Evolutionary conservation across 1,140 invertebrate genomes (phyloP), one percentile per base, ranked within the genome.

Genomic region (Drosophila melanogaster): DNA sequence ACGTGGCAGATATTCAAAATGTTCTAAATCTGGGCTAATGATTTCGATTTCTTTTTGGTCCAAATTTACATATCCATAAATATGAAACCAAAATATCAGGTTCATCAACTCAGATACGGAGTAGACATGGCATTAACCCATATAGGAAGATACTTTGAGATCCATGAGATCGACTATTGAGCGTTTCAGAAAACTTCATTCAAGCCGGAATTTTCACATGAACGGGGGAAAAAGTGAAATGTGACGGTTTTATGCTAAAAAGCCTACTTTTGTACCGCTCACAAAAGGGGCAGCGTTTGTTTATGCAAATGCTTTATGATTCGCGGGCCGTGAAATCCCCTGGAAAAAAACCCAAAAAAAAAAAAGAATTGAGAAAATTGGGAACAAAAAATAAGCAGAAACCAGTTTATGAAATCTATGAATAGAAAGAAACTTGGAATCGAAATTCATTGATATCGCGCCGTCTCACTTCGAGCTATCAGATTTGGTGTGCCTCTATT

Each of bases 281-380:
- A 78, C 74, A 85, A 87, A 87, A 78, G 67, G 30, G 47, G 37
- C 38, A 40, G 64, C 65, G 77, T 64, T 86, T 86, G 73, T 70
- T 54, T 66, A 86, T 87, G 81, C 81, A 87, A 86, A 86, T 86
- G 79, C 24, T 84, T 79, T 75, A 83, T 79, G 79, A 83, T 74
- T 74, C 67, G 49, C 69, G 46, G 75, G 17, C 64, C 54, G 47
- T 67, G 64, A 67, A 65, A 65, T 65, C n/a, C 58, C 17, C 26
- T 30, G 35, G 44, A 53, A 41, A 50, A 56, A 70, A 33, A 22
- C 10, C 0, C 37, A 62, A 55, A 62, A 55, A 41, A 62, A 55
- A 62, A 55, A 41, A 62, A 59, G 49, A 59, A 47, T 46, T 47
- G 19, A 35, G 64, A 61, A 43, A 58, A 57, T 40, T 50, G 26